Base-by-base conservation (phyloP, 2,888 invertebrate species). In the Crocallis elinguaria region DNA sequence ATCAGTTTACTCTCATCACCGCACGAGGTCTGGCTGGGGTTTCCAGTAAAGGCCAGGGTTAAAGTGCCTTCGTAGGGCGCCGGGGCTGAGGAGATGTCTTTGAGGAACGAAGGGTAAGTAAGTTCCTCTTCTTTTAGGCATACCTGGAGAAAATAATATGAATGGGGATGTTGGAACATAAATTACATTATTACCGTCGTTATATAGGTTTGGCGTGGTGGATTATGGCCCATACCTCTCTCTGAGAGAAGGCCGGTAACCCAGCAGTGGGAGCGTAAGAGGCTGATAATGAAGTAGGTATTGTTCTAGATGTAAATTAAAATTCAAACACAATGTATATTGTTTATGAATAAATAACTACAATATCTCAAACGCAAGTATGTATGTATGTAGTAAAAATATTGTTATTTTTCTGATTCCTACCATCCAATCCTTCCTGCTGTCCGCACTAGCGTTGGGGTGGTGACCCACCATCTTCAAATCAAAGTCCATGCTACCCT, bases 351-450 rank as follows among this genome's bases (percentile, higher is more conserved):
- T n/a, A n/a, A n/a, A n/a, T n/a, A n/a, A n/a, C n/a, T n/a, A n/a
- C n/a, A n/a, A n/a, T n/a, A n/a, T n/a, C n/a, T n/a, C n/a, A n/a
- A n/a, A n/a, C n/a, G n/a, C n/a, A n/a, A n/a, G n/a, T n/a, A n/a
- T n/a, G n/a, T n/a, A n/a, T n/a, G n/a, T n/a, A n/a, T n/a, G n/a
- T n/a, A n/a, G n/a, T n/a, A n/a, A n/a, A n/a, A n/a, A n/a, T n/a
- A n/a, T n/a, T n/a, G n/a, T n/a, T n/a, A n/a, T n/a, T n/a, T n/a
- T n/a, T n/a, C n/a, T n/a, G n/a, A 25, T 11, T 52, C 64, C 61
- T 57, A 86, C 88, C 69, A 81, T 82, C 80, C 84, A 86, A 19
- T 80, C 75, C n/a, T 66, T 76, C 35, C 69, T 73, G 0, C 65
- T 45, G 0, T 66, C 53, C 21, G 77, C 71, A 0, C 69, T 68